Evolutionary conservation across 2,888 invertebrate genomes (phyloP).

Genomic region (Horisme vitalbata): DNA sequence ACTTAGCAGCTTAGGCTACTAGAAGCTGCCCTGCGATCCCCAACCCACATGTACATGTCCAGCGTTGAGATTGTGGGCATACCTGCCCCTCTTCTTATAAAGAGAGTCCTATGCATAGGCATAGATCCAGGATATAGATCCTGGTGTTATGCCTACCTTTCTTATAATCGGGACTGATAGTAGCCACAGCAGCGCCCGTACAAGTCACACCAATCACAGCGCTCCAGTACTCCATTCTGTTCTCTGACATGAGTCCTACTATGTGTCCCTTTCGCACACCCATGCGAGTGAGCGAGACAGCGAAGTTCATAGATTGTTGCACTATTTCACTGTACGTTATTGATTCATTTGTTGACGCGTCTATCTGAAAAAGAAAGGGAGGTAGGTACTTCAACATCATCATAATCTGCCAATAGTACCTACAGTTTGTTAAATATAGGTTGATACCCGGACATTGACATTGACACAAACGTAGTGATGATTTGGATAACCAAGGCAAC

Average conservation of each 20-base stretch:
- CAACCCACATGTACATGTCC: too few relatives aligned
- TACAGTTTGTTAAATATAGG: too few relatives aligned
- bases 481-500: too few relatives aligned
- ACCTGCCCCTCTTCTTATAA: too few relatives aligned
- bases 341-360: conserved; percentile 53
- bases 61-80: too few relatives aligned
- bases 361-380: conserved; percentile 48
- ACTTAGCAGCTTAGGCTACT: too few relatives aligned
- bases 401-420: not conserved
- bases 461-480: too few relatives aligned
- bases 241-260: conserved; percentile 61
- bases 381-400: not conserved
- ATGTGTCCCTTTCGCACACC: conserved; percentile 64
- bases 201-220: conserved; percentile 52
- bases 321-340: conserved; percentile 50
- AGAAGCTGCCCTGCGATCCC: too few relatives aligned
- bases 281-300: conserved; percentile 59
- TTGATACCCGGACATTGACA: too few relatives aligned
- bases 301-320: conserved; percentile 59
- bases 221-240: conserved; percentile 55
- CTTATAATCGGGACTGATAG: conserved; percentile 52
- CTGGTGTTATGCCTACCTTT: conserved; percentile 49
- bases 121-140: too few relatives aligned
- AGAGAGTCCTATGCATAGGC: too few relatives aligned
- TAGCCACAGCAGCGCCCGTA: conserved; percentile 54